Evolutionary conservation across 2,113 vertebrate genomes (phyloP).

Genomic region (Lasiurus borealis): DNA sequence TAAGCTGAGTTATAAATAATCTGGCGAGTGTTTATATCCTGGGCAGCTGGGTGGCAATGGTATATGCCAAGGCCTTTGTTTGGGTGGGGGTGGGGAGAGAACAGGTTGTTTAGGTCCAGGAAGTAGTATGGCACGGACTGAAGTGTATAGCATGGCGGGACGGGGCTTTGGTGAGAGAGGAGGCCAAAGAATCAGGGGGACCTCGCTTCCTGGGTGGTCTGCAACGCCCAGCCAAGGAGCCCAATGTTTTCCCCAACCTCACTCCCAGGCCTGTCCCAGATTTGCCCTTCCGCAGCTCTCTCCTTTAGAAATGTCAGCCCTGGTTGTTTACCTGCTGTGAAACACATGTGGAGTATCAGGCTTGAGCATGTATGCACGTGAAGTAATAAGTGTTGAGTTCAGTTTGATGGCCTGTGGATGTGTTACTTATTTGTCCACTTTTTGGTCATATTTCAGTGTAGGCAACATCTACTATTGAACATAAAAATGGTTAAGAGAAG

Average conservation of each 20-base stretch:
- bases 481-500: background rate
- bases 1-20: background rate
- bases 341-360: background rate
- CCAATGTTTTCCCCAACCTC: background rate
- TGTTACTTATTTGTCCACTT: background rate
- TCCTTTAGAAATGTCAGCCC: background rate
- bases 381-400: conserved; percentile 25
- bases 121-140: background rate
- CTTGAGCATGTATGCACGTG: background rate
- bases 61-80: background rate
- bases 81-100: background rate
- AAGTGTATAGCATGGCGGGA: background rate
- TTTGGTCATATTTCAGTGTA: background rate
- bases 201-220: background rate
- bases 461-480: background rate
- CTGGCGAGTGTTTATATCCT: background rate
- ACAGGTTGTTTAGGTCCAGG: background rate
- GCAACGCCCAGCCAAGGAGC: background rate
- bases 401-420: background rate
- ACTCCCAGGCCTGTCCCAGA: background rate
- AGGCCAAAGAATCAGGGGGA: background rate
- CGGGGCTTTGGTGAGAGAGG: background rate
- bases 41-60: background rate
- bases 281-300: conserved; percentile 1
- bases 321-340: background rate